Base-by-base conservation (phyloP, 2,888 invertebrate species). In the Scaptomyza tumidula region DNA sequence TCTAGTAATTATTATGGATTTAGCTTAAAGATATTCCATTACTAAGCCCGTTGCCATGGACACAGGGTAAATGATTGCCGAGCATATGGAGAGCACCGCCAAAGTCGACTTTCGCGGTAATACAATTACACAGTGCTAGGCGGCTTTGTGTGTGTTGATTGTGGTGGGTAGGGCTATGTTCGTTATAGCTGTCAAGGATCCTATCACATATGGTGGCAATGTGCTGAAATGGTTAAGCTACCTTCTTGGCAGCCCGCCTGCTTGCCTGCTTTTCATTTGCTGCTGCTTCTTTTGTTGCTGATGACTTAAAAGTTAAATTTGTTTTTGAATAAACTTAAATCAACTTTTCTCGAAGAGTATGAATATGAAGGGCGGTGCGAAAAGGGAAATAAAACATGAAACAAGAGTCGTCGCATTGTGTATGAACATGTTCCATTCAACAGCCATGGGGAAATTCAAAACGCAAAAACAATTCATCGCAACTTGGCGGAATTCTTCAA, bases 271-370 rank as follows among this genome's bases (percentile, higher is more conserved):
- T 57, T 63, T 54, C 39, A 45, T 35, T 62, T 48, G 24, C 24
- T 24, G 24, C 24, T 59, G 39, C 44, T 71, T 58, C 65, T 69
- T 88, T 35, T 35, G 50, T 50, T 54, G 58, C 59, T 70, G 84
- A 85, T 87, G 86, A 79, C 88, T 87, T 89, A 87, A 81, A 85
- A 85, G 83, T 85, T 88, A 74, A 89, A 82, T 89, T 87, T 70
- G 76, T 75, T 77, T 87, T 70, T 64, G 62, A 75, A 78, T 66
- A 84, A 81, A 85, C 84, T 87, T 85, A 78, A 89, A 87, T 85
- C 82, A 89, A 84, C 69, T 87, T 88, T 81, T 63, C 29, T 41
- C 49, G 57, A 39, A 29, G 53, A 43, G 19, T 14, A 39, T 14
- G 2, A 14, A 0, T 1, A 9, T 0, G 39, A 6, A 6, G 33